These are phyloP conservation scores for Tokudaia muenninki DNA, from an alignment of 2,797 vertebrate genomes.

Conservation along the genomic window DNA sequence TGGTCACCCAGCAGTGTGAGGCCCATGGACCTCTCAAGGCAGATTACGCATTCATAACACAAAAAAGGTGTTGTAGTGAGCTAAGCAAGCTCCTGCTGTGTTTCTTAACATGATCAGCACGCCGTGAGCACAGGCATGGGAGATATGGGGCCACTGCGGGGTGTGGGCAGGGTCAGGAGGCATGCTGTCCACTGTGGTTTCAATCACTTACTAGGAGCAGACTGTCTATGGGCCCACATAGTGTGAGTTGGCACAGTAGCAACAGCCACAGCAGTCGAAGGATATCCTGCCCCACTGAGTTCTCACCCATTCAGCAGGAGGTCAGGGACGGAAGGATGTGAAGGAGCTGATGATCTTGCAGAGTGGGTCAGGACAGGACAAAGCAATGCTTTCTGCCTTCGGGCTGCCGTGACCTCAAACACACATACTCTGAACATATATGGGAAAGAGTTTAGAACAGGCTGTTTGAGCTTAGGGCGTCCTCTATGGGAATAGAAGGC, in stretches of 20 bases:
- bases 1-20: background rate
- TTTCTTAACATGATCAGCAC: background rate
- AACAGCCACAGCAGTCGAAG: no score
- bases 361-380: background rate
- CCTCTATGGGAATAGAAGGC: background rate
- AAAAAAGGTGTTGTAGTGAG: background rate
- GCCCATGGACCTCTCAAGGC: background rate
- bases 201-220: background rate
- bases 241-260: background rate
- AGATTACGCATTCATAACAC: background rate
- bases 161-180: background rate
- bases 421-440: background rate
- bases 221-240: background rate
- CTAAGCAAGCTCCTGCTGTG: background rate
- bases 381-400: background rate
- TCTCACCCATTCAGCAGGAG: background rate
- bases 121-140: no score
- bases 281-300: background rate
- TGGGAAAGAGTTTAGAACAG: background rate
- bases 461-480: background rate
- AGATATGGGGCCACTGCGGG: background rate
- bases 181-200: background rate
- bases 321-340: rapidly evolving
- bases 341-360: background rate
- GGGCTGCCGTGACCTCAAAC: background rate